Evolutionary conservation across 2,888 invertebrate genomes (phyloP), one percentile per base, ranked within the genome.

Genomic region (Flexamia atlantica): DNA sequence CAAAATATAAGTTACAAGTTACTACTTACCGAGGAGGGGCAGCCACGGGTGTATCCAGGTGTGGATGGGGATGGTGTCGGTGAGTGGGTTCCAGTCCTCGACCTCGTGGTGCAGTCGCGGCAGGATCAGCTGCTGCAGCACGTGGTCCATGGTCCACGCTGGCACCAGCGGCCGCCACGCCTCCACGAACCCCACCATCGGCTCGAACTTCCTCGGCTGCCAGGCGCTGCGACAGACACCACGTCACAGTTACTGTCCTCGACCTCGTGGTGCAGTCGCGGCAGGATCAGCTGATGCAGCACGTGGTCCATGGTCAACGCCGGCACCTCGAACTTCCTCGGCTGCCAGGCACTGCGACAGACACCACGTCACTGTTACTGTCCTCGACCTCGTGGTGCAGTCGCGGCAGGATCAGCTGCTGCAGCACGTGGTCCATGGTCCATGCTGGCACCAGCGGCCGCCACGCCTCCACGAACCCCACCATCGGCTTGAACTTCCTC

Each of bases 11-110:
- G n/a, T n/a, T n/a, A n/a, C n/a, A n/a, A n/a, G n/a, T n/a, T n/a
- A 36, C 4, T 36, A 36, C 20, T 53, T 53, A 53, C 53, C 23
- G 20, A 53, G 93, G 9, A 97, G 90, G 0, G 95, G 95, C 85
- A 98, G 93, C 99, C 99, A 99, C 0, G 99, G 99, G 90, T 98
- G 95, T 85, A 99, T 94, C 99, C 99, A 99, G 4, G 95, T 94
- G 90, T 99, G 99, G 87, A 99, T 96, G 17, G 99, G 99, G 86
- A 98, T 94, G 0, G 97, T 96, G 90, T 99, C 99, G 0, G 96
- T 96, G 0, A 98, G 92, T 0, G 99, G 99, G 92, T 99, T 97
- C 99, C 99, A 99, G 82, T 93, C 93, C 68, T 96, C 93, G 0
- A 98, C 98, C 87, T 96, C 97, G 0, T 92, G 90, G 25, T 93